Conservation (phyloP, 37 sponge, comb jelly and placozoan genomes). For the Chondrosia reniformis region DNA sequence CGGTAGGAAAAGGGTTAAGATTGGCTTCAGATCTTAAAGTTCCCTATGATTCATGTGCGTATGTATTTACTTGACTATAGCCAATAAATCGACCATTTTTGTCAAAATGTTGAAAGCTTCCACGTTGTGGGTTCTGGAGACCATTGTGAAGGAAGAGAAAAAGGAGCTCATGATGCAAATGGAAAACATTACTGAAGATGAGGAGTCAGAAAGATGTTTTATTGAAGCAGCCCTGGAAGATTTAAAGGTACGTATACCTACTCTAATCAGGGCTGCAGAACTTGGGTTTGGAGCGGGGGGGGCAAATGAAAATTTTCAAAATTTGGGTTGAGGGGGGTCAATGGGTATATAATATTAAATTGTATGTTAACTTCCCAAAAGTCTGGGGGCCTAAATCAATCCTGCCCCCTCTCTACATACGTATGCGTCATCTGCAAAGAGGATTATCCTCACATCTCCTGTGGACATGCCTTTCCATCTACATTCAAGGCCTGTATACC, state of each 20-base stretch:
- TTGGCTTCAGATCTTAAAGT: no score
- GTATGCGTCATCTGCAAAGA: no score
- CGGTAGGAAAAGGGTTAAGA: no score
- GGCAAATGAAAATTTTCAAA: neutral
- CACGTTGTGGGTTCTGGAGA: conserved; percentile 19
- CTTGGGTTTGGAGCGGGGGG: no score
- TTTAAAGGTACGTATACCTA: conserved; percentile 20
- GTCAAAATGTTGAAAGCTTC: conserved; percentile 60
- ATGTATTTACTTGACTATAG: neutral
- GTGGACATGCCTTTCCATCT: no score
- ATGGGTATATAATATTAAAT: no score
- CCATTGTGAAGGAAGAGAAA: conserved; percentile 50
- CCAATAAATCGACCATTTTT: conserved; percentile 12
- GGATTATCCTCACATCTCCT: no score
- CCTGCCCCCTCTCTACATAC: no score
- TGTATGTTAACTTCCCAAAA: no score
- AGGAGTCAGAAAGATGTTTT: conserved; percentile 59
- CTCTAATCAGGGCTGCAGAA: neutral
- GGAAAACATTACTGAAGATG: conserved; percentile 24
- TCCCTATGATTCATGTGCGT: no score
- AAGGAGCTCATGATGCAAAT: conserved; percentile 31
- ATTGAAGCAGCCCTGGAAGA: conserved; percentile 56
- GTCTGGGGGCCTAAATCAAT: no score
- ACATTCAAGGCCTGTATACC: no score
- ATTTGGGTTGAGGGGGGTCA: neutral